phyloP scores from a whole-genome alignment of 2,797 vertebrate genomes.

The Pipistrellus kuhlii region DNA sequence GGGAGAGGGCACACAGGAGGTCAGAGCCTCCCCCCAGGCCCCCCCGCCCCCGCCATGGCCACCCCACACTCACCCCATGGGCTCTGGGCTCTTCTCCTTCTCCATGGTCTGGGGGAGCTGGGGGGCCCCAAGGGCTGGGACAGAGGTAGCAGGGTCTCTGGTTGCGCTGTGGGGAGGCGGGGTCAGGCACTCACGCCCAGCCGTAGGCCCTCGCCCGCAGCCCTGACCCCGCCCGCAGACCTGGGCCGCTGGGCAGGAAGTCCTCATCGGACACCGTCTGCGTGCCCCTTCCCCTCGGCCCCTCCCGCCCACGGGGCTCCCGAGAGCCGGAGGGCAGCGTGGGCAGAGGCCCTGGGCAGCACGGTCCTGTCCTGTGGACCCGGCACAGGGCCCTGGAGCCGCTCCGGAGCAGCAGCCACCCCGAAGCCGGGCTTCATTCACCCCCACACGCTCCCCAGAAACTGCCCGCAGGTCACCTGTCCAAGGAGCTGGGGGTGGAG shows the following conservation, averaged over 20 bases:
- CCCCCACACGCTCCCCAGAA: not conserved
- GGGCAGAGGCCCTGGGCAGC: not conserved
- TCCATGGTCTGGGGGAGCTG: not conserved
- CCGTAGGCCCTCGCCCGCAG: not conserved
- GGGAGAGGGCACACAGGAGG: not conserved
- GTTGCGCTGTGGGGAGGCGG: constrained; percentile 35
- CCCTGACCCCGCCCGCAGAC: too few relatives aligned
- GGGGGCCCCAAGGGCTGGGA: constrained; percentile 38
- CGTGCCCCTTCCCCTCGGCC: not conserved
- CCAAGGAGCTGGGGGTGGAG: constrained; percentile 52
- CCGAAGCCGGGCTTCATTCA: not conserved
- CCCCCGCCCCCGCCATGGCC: not conserved
- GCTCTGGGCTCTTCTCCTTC: constrained; percentile 44
- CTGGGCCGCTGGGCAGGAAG: accelerated
- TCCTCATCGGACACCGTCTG: accelerated
- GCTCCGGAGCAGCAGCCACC: not conserved
- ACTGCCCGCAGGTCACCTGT: constrained; percentile 58
- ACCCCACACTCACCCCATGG: not conserved
- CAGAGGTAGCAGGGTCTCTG: constrained; percentile 81
- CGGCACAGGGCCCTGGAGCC: not conserved
- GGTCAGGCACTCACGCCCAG: not conserved
- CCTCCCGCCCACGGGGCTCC: not conserved
- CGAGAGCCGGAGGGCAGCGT: too few relatives aligned
- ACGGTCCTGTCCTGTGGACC: not conserved
- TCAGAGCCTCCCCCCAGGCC: not conserved